phyloP scores from a whole-genome alignment of 2,113 vertebrate species.

The Gambusia holbrooki region DNA sequence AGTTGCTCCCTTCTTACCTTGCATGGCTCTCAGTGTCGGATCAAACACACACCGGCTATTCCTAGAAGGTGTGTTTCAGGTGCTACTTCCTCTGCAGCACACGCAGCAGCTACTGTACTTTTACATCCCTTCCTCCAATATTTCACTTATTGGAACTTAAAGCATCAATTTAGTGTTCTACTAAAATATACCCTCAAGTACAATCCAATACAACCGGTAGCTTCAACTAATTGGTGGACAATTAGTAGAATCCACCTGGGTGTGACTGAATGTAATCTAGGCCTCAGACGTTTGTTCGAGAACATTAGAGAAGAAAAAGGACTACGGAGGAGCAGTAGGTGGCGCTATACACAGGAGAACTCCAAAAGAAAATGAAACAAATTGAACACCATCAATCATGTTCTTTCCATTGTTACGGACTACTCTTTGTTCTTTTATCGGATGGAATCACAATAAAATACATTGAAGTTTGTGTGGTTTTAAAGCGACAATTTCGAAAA shows the following conservation, averaged over 20 bases:
- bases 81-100: slow-evolving; percentile 16
- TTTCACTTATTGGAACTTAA: neutral
- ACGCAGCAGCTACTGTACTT: neutral
- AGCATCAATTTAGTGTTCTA: too few relatives aligned
- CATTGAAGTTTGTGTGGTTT: too few relatives aligned
- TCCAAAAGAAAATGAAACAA: too few relatives aligned
- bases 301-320: too few relatives aligned
- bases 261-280: neutral
- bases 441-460: too few relatives aligned
- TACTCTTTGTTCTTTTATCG: too few relatives aligned
- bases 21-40: slow-evolving; percentile 7
- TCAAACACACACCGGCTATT: slow-evolving; percentile 38
- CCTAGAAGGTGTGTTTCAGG: slow-evolving; percentile 34
- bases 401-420: too few relatives aligned
- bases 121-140: neutral
- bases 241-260: neutral
- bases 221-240: neutral
- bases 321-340: too few relatives aligned
- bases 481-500: too few relatives aligned
- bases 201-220: neutral
- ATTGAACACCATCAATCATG: too few relatives aligned
- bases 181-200: neutral
- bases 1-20: neutral
- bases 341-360: too few relatives aligned
- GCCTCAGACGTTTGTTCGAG: neutral